Conservation (phyloP, 1,140 invertebrate genomes). For the Acyrthosiphon pisum region DNA sequence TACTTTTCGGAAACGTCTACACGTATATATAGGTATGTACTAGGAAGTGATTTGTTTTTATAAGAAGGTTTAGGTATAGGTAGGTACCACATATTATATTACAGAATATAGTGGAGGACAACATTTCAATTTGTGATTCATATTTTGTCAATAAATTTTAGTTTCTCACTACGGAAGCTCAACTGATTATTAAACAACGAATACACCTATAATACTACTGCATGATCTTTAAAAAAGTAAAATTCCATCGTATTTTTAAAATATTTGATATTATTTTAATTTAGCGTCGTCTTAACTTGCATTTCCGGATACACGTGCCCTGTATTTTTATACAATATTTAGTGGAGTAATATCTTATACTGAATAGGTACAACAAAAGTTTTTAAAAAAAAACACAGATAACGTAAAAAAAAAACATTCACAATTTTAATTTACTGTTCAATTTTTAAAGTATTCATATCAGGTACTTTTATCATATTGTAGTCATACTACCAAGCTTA, state of each 20-base stretch:
- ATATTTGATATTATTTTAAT: not conserved
- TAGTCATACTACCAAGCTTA: not conserved
- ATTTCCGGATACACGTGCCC: not conserved
- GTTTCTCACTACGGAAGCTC: not conserved
- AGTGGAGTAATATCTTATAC: not conserved
- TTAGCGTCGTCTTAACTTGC: not conserved
- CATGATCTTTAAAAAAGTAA: not conserved
- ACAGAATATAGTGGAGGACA: not conserved
- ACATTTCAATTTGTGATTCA: not conserved
- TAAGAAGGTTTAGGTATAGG: not conserved
- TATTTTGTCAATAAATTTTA: not conserved
- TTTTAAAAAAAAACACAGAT: not conserved
- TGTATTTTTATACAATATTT: not conserved
- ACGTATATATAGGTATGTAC: not conserved
- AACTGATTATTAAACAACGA: not conserved
- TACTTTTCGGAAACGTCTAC: not conserved
- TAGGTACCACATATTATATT: not conserved
- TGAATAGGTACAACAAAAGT: not conserved
- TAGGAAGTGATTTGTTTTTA: not conserved
- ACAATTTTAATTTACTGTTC: not conserved
- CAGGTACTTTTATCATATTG: not conserved
- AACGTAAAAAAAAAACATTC: not conserved
- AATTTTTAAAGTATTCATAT: conserved; percentile 10
- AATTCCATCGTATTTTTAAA: not conserved
- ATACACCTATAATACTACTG: not conserved